Conservation (phyloP, 2,113 vertebrate species). For the Lepus europaeus region DNA sequence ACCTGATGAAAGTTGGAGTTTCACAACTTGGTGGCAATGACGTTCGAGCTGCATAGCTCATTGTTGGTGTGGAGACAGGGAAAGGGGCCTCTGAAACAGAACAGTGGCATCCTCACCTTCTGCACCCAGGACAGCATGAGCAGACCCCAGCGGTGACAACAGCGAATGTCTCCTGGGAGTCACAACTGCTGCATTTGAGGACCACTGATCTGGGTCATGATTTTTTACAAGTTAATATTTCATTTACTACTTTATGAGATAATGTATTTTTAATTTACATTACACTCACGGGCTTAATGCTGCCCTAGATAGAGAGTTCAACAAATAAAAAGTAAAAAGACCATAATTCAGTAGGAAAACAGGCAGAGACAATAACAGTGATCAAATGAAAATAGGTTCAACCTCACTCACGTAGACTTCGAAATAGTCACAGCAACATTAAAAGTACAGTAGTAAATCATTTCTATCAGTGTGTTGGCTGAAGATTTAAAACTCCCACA, state of each 20-base stretch:
- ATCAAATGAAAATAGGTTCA: no score
- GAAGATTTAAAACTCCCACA: background rate
- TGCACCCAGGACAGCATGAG: background rate
- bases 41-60: background rate
- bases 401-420: no score
- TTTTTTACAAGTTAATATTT: background rate
- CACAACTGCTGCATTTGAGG: background rate
- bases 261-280: no score
- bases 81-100: fast-evolving
- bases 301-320: no score
- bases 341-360: no score
- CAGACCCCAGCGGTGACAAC: background rate
- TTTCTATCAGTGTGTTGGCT: no score
- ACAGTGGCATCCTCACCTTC: background rate
- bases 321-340: no score
- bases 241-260: no score
- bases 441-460: no score
- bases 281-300: no score
- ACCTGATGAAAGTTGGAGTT: background rate
- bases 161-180: background rate
- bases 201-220: background rate
- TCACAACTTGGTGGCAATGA: background rate
- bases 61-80: background rate
- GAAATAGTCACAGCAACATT: no score
- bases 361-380: no score